Base-by-base conservation (phyloP, 1,140 invertebrate species). In the Varroa destructor region DNA sequence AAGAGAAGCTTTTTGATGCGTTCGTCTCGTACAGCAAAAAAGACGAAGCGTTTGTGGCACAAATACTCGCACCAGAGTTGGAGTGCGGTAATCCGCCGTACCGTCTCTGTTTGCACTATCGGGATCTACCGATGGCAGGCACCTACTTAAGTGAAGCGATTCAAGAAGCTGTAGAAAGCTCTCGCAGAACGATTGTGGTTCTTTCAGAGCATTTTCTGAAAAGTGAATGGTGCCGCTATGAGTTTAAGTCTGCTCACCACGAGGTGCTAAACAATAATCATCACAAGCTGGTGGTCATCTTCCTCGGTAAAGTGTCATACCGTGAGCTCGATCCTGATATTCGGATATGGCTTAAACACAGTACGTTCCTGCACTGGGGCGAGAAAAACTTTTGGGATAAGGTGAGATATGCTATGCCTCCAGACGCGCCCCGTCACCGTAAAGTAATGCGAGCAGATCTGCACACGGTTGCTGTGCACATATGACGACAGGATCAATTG, bases 371-470 rank as follows among this genome's bases (percentile, higher is more conserved):
- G 61, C 86, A 90, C 78, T 92, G 89, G 88, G 89, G 89, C 71
- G 91, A 94, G 77, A 91, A 89, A 78, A 81, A 89, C 54, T 95
- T 96, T 79, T 96, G 91, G 92, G 89, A 93, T 77, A 94, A 93
- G 80, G 82, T 96, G 56, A 85, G 87, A 74, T 95, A 90, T 79
- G 90, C 90, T 43, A 81, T 95, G 78, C 91, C 91, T 0, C 84
- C 46, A 5, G 46, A 51, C 8, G 46, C 46, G 46, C 46, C 46
- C 8, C 46, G 46, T 8, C 46, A 51, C 8, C 46, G 46, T 5
- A 51, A 51, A 51, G 46, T 51, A 3, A 51, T 51, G 46, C 46
- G 46, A 51, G 46, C 46, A 3, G 46, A 51, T 8, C 46, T 51
- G 46, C 46, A 51, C 46, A 51, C 46, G 4, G 46, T 51, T 51